These are phyloP conservation scores for Spodoptera litura DNA, from an alignment of 1,140 invertebrate species.

Conservation along the genomic window DNA sequence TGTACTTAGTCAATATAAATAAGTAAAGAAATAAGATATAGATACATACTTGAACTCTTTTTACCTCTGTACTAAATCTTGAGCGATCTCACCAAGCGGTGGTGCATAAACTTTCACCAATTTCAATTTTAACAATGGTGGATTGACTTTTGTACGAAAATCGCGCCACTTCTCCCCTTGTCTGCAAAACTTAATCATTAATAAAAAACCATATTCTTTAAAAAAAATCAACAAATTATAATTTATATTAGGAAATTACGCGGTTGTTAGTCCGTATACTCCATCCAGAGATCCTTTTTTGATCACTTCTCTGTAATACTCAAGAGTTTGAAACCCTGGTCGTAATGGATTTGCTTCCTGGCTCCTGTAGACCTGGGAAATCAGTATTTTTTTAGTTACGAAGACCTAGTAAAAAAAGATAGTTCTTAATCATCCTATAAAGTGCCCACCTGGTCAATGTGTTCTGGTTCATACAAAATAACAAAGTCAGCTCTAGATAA, in stretches of 20 bases:
- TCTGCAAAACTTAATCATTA: constrained; percentile 54
- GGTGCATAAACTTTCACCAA: constrained; percentile 74
- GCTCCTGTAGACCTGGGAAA: constrained; percentile 65
- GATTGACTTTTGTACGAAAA: constrained; percentile 78
- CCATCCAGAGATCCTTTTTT: constrained; percentile 64
- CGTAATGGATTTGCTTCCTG: constrained; percentile 69
- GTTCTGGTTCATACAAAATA: constrained; percentile 70
- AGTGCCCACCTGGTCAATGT: constrained; percentile 70
- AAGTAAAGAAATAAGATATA: too few relatives aligned
- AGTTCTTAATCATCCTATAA: neutral
- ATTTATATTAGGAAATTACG: constrained; percentile 61
- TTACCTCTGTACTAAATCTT: constrained; percentile 70
- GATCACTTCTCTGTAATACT: constrained; percentile 68
- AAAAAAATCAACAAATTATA: too few relatives aligned
- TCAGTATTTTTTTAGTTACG: neutral
- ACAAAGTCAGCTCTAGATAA: constrained; percentile 66
- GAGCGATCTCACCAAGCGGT: constrained; percentile 66
- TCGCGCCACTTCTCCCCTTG: constrained; percentile 74
- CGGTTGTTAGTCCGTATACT: constrained; percentile 68
- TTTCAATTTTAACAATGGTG: constrained; percentile 74
- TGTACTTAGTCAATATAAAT: too few relatives aligned
- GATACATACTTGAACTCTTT: neutral
- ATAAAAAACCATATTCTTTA: too few relatives aligned
- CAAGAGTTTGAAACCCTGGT: constrained; percentile 68
- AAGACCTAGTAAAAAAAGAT: too few relatives aligned